phyloP scores from a whole-genome alignment of 2,888 invertebrate species.

The Petrophora chlorosata region DNA sequence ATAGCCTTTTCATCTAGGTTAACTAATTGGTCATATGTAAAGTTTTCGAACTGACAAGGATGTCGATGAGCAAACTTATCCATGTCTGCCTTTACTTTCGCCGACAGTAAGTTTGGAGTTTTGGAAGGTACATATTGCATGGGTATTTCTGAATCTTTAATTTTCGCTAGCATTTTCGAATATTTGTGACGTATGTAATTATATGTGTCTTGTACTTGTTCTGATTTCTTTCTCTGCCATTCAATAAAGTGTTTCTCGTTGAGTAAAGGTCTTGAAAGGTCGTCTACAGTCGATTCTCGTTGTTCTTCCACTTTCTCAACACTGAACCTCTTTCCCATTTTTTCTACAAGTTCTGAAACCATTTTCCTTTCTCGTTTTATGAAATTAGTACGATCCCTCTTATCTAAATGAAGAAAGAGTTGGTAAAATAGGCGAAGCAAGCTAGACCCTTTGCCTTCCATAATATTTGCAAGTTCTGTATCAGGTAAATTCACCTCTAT shows the following conservation, averaged over 20 bases:
- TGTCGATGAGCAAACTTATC: slow-evolving; percentile 59
- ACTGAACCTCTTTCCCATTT: slow-evolving; percentile 66
- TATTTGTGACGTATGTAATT: slow-evolving; percentile 69
- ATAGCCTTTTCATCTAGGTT: slow-evolving; percentile 57
- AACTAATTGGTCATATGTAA: slow-evolving; percentile 69
- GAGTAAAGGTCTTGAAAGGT: slow-evolving; percentile 70
- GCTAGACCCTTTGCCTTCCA: slow-evolving; percentile 75
- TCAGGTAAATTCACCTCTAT: slow-evolving; percentile 74
- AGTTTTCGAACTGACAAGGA: slow-evolving; percentile 67
- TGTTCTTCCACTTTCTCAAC: slow-evolving; percentile 60
- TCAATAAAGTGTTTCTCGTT: slow-evolving; percentile 79
- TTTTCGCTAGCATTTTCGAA: slow-evolving; percentile 62
- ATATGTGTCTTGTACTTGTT: slow-evolving; percentile 70
- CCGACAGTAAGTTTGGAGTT: slow-evolving; percentile 36
- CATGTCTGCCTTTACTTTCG: slow-evolving; percentile 61
- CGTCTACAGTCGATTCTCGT: slow-evolving; percentile 61
- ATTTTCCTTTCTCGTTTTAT: slow-evolving; percentile 75
- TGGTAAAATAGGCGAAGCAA: slow-evolving; percentile 85
- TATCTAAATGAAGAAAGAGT: slow-evolving; percentile 84
- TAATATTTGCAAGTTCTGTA: slow-evolving; percentile 73
- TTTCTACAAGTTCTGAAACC: slow-evolving; percentile 66
- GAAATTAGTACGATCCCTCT: slow-evolving; percentile 81
- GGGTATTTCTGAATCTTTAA: slow-evolving; percentile 56
- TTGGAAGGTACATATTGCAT: slow-evolving; percentile 36
- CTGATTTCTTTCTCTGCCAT: slow-evolving; percentile 82